A percentile compares a stretch with the other conserved stretches of the same genome.
These are phyloP conservation scores for Delphinus delphis DNA, from an alignment of 2,113 vertebrate genomes.

Conservation along the genomic window DNA sequence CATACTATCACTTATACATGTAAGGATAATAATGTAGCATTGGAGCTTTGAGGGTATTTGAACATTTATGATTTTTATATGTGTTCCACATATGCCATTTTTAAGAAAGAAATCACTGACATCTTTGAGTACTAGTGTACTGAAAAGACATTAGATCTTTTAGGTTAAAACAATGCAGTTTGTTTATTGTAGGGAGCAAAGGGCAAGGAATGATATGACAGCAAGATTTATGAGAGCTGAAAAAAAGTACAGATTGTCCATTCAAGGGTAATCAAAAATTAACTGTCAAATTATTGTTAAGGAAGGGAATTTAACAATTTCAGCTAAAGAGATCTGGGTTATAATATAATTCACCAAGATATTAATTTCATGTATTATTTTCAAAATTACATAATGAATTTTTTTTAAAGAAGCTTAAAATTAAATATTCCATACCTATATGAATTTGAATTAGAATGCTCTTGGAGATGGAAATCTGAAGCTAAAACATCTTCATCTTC, in stretches of 20 bases:
- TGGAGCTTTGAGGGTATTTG: neutral
- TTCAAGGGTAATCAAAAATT: neutral
- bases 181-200: neutral
- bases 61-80: neutral
- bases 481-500: slow-evolving; percentile 87
- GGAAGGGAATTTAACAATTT: slow-evolving; percentile 39
- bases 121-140: neutral
- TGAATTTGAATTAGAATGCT: slow-evolving; percentile 96
- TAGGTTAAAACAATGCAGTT: neutral
- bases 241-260: neutral
- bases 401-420: slow-evolving; percentile 39
- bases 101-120: neutral
- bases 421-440: slow-evolving; percentile 89
- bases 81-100: neutral
- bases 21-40: neutral
- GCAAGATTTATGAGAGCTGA: neutral
- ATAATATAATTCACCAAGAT: neutral
- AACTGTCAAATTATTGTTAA: neutral
- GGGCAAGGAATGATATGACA: neutral
- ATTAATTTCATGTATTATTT: slow-evolving; percentile 16
- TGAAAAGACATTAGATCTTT: slow-evolving; percentile 6
- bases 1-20: neutral
- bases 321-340: slow-evolving; percentile 12
- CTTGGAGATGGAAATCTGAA: slow-evolving; percentile 86
- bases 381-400: neutral